Evolutionary conservation across 2,113 vertebrate species (phyloP).

Genomic region (Castor canadensis): DNA sequence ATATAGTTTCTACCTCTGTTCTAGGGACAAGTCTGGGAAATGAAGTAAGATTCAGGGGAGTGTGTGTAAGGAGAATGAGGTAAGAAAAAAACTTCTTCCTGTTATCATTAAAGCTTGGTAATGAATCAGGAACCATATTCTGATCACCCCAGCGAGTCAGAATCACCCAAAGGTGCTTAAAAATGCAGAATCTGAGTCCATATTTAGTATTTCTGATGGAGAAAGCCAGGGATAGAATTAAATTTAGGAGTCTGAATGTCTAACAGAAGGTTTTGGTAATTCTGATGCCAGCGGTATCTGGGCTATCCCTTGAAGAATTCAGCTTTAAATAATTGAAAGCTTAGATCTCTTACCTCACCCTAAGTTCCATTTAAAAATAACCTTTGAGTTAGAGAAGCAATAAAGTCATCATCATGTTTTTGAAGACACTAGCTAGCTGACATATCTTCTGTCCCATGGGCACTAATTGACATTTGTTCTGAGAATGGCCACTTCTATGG

Average conservation of each 20-base stretch:
- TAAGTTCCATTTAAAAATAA: conserved; percentile 57
- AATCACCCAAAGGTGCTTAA: not conserved
- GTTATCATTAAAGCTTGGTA: not conserved
- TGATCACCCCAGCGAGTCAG: not conserved
- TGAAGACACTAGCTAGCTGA: conserved; percentile 50
- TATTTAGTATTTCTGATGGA: not conserved
- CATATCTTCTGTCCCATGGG: conserved; percentile 53
- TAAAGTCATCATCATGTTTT: conserved; percentile 40
- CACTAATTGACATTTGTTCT: conserved; percentile 61
- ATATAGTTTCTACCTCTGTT: not conserved
- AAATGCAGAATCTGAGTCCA: not conserved
- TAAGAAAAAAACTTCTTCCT: not conserved
- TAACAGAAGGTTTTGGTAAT: not conserved
- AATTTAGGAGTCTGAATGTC: not conserved
- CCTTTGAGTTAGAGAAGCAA: conserved; percentile 15
- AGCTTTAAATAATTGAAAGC: conserved; percentile 21
- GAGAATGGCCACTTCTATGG: conserved; percentile 43
- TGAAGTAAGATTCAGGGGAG: not conserved
- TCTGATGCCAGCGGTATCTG: not conserved
- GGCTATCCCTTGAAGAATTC: not conserved
- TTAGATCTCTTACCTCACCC: conserved; percentile 24
- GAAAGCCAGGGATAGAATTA: not conserved
- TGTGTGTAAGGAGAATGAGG: not conserved
- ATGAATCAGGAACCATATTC: not conserved
- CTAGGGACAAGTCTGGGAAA: not conserved